Evolutionary conservation across 1,140 invertebrate genomes (phyloP).

Genomic region (Parasteatoda tepidariorum): DNA sequence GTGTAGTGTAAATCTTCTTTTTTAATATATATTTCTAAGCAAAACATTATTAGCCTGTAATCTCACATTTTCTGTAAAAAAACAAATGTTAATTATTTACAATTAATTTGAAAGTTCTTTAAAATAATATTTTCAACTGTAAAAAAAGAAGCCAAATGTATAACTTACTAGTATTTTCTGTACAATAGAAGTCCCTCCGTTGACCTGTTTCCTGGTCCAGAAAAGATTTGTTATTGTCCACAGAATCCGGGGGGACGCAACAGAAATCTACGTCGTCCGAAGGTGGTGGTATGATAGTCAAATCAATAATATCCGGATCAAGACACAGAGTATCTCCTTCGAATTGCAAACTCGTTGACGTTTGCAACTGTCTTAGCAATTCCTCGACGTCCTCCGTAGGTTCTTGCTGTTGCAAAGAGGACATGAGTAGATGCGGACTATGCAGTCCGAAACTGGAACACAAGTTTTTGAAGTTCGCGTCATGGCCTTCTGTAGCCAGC

Average conservation of each 20-base stretch:
- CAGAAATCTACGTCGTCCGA: slow-evolving; percentile 38
- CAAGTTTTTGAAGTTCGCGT: slow-evolving; percentile 9
- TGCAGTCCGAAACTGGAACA: slow-evolving; percentile 85
- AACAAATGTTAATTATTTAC: too few species aligned
- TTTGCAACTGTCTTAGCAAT: slow-evolving; percentile 68
- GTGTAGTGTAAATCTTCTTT: too few species aligned
- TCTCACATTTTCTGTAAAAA: too few species aligned
- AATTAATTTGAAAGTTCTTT: too few species aligned
- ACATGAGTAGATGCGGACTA: slow-evolving; percentile 77
- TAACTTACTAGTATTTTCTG: background rate
- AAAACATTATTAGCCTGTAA: too few species aligned
- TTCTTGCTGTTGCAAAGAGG: slow-evolving; percentile 6
- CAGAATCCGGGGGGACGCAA: slow-evolving; percentile 80
- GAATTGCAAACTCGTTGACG: slow-evolving; percentile 66
- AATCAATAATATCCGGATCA: slow-evolving; percentile 90
- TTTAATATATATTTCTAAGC: too few species aligned
- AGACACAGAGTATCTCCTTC: slow-evolving; percentile 75
- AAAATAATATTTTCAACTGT: too few species aligned
- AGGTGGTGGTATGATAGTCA: slow-evolving; percentile 85
- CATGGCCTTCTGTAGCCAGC: background rate
- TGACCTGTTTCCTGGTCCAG: slow-evolving; percentile 49
- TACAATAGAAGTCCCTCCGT: slow-evolving; percentile 23
- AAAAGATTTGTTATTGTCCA: slow-evolving; percentile 7
- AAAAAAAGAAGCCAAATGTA: too few species aligned
- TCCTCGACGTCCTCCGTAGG: slow-evolving; percentile 67